phyloP scores from a whole-genome alignment of 2,797 vertebrate species.

The Chelonia mydas region DNA sequence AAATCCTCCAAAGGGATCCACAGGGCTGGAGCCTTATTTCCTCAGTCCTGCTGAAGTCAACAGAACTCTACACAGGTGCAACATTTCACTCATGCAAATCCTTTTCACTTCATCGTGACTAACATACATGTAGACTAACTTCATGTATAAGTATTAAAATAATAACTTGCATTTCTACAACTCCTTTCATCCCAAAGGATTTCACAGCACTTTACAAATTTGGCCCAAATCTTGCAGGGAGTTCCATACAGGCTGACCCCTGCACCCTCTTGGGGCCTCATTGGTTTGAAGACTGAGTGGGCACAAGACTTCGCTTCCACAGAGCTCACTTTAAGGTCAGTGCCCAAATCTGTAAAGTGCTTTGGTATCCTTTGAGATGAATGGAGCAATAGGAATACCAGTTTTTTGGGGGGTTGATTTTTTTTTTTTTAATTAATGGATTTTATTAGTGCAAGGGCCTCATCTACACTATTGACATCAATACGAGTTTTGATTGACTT shows the following conservation, averaged over 20 bases:
- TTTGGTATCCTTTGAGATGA: background rate
- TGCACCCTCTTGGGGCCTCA: background rate
- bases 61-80: background rate
- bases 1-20: background rate
- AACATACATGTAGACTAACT: background rate
- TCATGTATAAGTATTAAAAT: background rate
- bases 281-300: background rate
- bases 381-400: background rate
- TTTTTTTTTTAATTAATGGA: background rate
- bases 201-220: background rate
- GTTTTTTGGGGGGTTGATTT: background rate
- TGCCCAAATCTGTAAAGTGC: rapidly evolving
- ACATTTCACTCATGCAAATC: background rate
- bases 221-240: background rate
- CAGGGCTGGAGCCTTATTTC: background rate
- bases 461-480: background rate
- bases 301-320: background rate
- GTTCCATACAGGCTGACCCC: background rate
- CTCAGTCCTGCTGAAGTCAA: background rate
- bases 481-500: background rate
- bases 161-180: background rate
- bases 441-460: background rate
- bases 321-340: background rate
- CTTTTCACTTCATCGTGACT: background rate
- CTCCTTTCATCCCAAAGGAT: background rate